These are phyloP conservation scores for Imbricaverruca yamaguchii DNA, from an alignment of 2,888 invertebrate genomes.

Conservation along the genomic window DNA sequence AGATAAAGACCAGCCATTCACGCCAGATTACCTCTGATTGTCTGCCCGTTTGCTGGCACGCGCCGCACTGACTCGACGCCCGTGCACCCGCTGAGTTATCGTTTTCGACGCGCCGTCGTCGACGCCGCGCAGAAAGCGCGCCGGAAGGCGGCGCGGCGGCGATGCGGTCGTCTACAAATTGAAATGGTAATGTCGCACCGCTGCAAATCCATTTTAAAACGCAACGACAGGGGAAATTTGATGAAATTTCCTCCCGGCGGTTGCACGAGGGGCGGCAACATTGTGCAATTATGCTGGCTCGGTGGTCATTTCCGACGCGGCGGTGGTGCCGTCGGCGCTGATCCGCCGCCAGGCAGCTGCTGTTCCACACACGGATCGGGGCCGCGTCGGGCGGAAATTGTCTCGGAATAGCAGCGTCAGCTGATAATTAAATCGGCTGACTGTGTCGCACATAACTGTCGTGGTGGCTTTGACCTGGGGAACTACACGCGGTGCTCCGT, in stretches of 20 bases:
- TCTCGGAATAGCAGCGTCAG: too few relatives aligned
- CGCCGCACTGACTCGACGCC: not conserved
- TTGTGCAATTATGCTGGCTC: not conserved
- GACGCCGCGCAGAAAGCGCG: not conserved
- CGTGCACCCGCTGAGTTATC: slow-evolving; percentile 16
- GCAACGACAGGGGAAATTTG: slow-evolving; percentile 14
- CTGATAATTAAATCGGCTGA: too few relatives aligned
- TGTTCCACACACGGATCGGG: not conserved
- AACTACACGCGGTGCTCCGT: too few relatives aligned
- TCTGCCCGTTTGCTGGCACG: not conserved
- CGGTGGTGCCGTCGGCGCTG: not conserved
- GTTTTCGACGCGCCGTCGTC: not conserved
- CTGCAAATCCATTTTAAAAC: not conserved
- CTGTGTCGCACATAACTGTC: too few relatives aligned
- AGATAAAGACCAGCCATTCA: slow-evolving; percentile 19
- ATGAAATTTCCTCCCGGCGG: slow-evolving; percentile 9
- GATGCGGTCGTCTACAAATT: slow-evolving; percentile 10
- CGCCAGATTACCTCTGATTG: slow-evolving; percentile 14
- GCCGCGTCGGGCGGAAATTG: too few relatives aligned
- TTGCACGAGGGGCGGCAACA: not conserved
- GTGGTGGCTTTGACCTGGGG: too few relatives aligned
- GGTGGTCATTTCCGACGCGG: not conserved
- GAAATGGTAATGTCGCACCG: slow-evolving; percentile 9
- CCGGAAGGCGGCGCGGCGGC: slow-evolving; percentile 1
- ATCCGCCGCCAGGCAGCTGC: not conserved